phyloP scores from a whole-genome alignment of 1,140 invertebrate genomes.

The Drosophila ananassae region DNA sequence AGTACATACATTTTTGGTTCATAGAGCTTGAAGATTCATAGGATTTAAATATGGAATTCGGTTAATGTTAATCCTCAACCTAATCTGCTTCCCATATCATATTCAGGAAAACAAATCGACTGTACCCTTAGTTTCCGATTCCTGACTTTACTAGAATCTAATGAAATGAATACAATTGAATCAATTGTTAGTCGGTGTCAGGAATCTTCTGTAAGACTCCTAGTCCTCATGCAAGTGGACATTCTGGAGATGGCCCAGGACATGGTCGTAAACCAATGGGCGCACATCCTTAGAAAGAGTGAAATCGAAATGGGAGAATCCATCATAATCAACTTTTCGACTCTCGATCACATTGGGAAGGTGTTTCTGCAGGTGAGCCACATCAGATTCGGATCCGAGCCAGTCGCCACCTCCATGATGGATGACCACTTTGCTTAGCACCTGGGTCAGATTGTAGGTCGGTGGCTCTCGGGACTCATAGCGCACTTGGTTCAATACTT shows the following conservation, averaged over 20 bases:
- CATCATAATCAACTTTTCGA: not conserved
- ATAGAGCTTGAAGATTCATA: too few species aligned
- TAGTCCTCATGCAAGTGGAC: not conserved
- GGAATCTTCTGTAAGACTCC: not conserved
- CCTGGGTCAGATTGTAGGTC: constrained; percentile 37
- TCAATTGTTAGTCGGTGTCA: not conserved
- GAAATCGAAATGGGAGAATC: constrained; percentile 55
- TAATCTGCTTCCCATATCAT: too few species aligned
- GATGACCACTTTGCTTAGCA: constrained; percentile 26
- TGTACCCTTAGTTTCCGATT: not conserved
- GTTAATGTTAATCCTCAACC: too few species aligned
- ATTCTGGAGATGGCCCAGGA: constrained; percentile 3
- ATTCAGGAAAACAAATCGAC: too few species aligned
- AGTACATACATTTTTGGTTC: too few species aligned
- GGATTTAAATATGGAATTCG: too few species aligned
- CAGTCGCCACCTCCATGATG: constrained; percentile 48
- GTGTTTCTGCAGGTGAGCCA: not conserved
- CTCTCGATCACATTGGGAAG: constrained; percentile 44
- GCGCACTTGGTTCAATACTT: constrained; percentile 10
- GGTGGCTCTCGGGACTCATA: constrained; percentile 4
- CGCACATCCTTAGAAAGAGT: constrained; percentile 45
- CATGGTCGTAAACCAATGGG: constrained; percentile 19
- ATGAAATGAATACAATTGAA: not conserved
- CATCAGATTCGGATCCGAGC: constrained; percentile 27
- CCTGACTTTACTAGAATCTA: not conserved